These are phyloP conservation scores for Meriones unguiculatus DNA, from an alignment of 2,113 vertebrate genomes.

Conservation along the genomic window DNA sequence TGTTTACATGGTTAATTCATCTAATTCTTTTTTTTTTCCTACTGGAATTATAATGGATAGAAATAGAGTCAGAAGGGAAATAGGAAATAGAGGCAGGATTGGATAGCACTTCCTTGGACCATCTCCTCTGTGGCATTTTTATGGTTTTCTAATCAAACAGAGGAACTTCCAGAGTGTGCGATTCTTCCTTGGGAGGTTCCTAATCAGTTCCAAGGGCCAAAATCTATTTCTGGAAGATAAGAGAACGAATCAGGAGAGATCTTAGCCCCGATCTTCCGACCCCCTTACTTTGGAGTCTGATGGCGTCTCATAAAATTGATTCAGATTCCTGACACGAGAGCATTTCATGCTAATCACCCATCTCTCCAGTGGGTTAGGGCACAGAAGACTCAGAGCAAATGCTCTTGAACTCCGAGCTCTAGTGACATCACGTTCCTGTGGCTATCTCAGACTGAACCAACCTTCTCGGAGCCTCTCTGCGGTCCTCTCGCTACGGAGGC, in stretches of 20 bases:
- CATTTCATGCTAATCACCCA: background rate
- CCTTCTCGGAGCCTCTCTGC: background rate
- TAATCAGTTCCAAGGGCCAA: background rate
- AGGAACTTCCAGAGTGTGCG: background rate
- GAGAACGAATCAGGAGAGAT: background rate
- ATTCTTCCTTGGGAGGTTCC: background rate
- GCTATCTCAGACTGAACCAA: background rate
- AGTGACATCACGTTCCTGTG: background rate
- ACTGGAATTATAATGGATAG: background rate
- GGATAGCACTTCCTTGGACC: background rate
- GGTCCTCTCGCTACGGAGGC: background rate
- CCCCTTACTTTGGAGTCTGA: background rate
- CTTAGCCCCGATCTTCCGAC: background rate
- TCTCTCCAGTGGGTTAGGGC: background rate
- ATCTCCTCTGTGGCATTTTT: background rate
- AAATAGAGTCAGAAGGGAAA: background rate
- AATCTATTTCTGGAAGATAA: background rate
- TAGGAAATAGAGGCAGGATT: background rate
- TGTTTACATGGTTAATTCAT: background rate
- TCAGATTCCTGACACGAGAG: background rate
- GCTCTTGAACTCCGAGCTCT: background rate
- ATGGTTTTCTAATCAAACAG: background rate
- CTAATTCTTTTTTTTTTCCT: slow-evolving; percentile 4
- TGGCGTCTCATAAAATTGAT: slow-evolving; percentile 1
- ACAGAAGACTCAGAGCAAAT: background rate